phyloP scores from a whole-genome alignment of 2,113 vertebrate genomes.

The Hemibates koningsi region DNA sequence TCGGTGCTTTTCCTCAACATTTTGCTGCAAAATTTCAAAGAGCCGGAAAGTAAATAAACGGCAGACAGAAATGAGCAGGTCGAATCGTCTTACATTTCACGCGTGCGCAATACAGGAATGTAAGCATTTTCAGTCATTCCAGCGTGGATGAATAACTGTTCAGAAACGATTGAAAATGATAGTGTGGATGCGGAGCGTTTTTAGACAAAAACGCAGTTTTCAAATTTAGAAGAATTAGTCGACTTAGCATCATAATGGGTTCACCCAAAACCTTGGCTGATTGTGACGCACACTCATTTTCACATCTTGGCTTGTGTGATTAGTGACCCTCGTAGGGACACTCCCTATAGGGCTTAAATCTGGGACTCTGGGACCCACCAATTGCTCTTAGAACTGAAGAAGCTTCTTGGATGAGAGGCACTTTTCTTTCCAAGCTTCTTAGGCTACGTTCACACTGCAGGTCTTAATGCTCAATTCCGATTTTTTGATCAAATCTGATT shows the following conservation, averaged over 20 bases:
- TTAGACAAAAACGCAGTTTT: neutral
- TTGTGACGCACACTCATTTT: neutral
- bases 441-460: neutral
- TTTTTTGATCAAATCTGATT: neutral
- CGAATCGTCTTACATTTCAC: neutral
- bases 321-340: neutral
- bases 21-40: neutral
- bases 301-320: neutral
- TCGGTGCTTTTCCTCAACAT: neutral
- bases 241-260: neutral
- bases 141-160: neutral
- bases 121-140: neutral
- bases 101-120: neutral
- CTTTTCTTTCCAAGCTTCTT: neutral
- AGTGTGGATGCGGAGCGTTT: neutral
- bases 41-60: neutral
- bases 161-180: neutral
- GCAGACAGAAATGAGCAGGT: neutral
- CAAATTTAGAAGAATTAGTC: neutral
- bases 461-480: too few species aligned
- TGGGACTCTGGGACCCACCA: neutral
- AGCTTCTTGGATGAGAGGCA: neutral
- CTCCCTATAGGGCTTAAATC: neutral
- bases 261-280: neutral
- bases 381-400: neutral